These are phyloP conservation scores for Aplochiton taeniatus DNA, from an alignment of 2,797 vertebrate genomes.

Conservation along the genomic window DNA sequence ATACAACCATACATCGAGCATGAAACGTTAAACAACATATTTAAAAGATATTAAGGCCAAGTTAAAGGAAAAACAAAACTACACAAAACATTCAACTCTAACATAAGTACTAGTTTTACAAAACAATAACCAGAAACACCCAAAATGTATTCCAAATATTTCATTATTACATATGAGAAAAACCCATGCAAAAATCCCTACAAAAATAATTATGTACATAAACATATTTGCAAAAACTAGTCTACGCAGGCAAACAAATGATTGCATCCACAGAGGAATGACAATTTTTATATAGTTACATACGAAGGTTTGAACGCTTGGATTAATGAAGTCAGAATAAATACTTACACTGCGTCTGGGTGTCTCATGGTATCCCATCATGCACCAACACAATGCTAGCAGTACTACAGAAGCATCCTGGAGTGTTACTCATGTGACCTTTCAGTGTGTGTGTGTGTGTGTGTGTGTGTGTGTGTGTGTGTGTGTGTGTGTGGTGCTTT, in stretches of 20 bases:
- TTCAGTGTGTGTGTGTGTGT: no score
- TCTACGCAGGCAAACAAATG: constrained; percentile 46
- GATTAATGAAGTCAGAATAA: constrained; percentile 15
- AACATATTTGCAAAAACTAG: constrained; percentile 29
- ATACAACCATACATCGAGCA: constrained; percentile 18
- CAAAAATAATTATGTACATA: constrained; percentile 26
- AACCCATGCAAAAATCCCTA: constrained; percentile 30
- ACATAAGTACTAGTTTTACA: constrained; percentile 49
- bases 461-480: not conserved
- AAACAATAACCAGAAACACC: constrained; percentile 43
- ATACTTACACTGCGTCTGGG: constrained; percentile 16
- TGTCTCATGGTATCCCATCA: constrained; percentile 9
- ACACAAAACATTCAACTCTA: constrained; percentile 16
- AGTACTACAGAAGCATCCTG: not conserved
- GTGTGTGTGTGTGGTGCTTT: not conserved
- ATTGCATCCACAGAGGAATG: constrained; percentile 35
- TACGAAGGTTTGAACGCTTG: constrained; percentile 3
- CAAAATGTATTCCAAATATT: constrained; percentile 25
- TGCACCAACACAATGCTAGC: constrained; percentile 1
- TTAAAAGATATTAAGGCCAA: constrained; percentile 19
- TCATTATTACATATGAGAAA: constrained; percentile 30
- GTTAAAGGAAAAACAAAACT: not conserved
- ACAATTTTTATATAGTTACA: constrained; percentile 14
- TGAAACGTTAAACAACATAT: constrained; percentile 1
- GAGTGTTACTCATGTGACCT: no score